phyloP scores from a whole-genome alignment of 2,113 vertebrate genomes.

The Callipepla californica region DNA sequence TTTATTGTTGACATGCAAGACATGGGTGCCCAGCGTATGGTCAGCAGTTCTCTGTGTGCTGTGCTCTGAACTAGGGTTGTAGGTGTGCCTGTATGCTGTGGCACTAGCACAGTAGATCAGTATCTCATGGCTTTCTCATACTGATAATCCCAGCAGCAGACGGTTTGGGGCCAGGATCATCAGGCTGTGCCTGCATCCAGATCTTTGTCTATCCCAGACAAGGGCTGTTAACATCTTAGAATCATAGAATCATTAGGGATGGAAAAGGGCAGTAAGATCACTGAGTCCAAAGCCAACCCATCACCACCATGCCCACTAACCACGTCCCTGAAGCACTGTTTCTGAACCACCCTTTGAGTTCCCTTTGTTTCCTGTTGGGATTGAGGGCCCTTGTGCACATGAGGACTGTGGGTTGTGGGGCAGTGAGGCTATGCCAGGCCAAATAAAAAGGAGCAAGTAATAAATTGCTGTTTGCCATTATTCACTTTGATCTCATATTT shows the following conservation, averaged over 20 bases:
- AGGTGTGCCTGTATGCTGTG: rapidly evolving
- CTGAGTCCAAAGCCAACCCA: no score
- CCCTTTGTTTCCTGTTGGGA: neutral
- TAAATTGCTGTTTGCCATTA: neutral
- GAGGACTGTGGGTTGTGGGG: neutral
- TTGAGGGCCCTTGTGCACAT: neutral
- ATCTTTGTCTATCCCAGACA: neutral
- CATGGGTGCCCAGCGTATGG: no score
- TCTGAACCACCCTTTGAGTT: neutral
- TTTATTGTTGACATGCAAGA: neutral
- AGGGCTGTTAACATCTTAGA: neutral
- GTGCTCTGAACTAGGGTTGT: neutral
- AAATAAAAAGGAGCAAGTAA: neutral
- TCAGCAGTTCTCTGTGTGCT: neutral
- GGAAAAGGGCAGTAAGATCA: no score
- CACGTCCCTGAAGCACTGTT: neutral
- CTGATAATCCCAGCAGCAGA: neutral
- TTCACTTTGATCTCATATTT: neutral
- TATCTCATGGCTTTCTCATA: rapidly evolving
- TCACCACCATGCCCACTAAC: no score
- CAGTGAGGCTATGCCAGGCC: neutral
- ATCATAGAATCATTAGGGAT: no score
- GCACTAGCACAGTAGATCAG: neutral
- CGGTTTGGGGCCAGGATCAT: no score
- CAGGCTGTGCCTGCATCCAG: neutral